phyloP scores from a whole-genome alignment of 2,113 vertebrate genomes.

The Anolis carolinensis region DNA sequence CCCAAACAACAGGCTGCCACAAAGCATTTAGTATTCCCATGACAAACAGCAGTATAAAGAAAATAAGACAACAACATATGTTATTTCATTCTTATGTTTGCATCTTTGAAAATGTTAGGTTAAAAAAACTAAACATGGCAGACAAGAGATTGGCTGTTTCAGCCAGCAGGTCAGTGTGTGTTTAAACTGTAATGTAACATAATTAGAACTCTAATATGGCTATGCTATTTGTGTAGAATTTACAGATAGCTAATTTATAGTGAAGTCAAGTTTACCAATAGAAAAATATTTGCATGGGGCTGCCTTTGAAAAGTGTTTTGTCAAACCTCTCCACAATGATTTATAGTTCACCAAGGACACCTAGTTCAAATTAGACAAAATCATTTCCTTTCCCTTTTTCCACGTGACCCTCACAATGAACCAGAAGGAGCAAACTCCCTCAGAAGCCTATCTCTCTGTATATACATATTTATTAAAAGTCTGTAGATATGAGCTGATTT shows the following conservation, averaged over 20 bases:
- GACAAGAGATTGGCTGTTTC: background rate
- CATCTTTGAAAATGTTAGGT: background rate
- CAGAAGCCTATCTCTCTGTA: too few relatives aligned
- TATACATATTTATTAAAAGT: too few relatives aligned
- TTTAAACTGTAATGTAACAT: background rate
- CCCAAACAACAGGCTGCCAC: background rate
- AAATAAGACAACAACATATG: conserved; percentile 2
- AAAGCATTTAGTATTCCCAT: conserved; percentile 10
- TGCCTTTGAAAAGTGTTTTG: too few relatives aligned
- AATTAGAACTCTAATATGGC: background rate
- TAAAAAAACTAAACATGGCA: conserved; percentile 5
- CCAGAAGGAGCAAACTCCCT: too few relatives aligned
- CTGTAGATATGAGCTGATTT: too few relatives aligned
- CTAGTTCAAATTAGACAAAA: too few relatives aligned
- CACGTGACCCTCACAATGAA: too few relatives aligned
- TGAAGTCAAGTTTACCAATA: background rate
- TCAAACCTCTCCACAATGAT: too few relatives aligned
- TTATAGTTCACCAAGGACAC: too few relatives aligned
- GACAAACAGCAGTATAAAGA: background rate
- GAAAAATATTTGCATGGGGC: too few relatives aligned
- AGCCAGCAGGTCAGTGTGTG: background rate
- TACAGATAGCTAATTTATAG: background rate
- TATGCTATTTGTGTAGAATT: background rate
- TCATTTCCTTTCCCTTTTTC: too few relatives aligned
- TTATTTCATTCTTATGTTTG: background rate